These are phyloP conservation scores for Bombus terrestris DNA, from an alignment of 1,140 invertebrate species.

Conservation along the genomic window DNA sequence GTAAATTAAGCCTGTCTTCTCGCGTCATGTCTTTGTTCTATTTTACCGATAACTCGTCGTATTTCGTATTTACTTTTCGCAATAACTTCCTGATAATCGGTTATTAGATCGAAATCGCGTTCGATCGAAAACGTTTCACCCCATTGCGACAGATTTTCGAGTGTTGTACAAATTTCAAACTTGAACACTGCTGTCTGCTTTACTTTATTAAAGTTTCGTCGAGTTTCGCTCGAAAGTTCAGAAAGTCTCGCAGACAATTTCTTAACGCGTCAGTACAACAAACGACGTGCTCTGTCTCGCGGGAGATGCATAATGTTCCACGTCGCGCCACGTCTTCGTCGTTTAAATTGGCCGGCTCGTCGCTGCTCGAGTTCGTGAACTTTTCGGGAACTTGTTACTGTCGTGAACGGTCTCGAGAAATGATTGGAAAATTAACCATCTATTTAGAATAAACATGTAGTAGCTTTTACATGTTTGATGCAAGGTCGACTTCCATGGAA, in stretches of 20 bases:
- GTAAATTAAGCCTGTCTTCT: not conserved
- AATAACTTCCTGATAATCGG: constrained; percentile 63
- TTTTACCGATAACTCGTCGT: too few relatives aligned
- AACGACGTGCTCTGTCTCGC: not conserved
- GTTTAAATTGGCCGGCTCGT: not conserved
- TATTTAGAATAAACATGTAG: not conserved
- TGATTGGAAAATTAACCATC: not conserved
- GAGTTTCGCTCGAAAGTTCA: constrained; percentile 45
- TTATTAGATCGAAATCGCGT: constrained; percentile 50
- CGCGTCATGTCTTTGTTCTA: not conserved
- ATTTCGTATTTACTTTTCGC: too few relatives aligned
- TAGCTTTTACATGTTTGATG: not conserved
- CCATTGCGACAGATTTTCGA: constrained; percentile 19
- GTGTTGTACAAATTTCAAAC: constrained; percentile 58
- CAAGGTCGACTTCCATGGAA: not conserved
- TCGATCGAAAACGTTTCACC: constrained; percentile 11
- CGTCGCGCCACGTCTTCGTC: not conserved
- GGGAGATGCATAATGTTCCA: constrained; percentile 14
- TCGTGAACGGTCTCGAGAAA: not conserved
- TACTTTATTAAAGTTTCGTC: constrained; percentile 56
- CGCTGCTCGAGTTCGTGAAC: not conserved
- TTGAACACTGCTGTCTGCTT: constrained; percentile 18
- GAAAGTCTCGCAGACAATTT: constrained; percentile 42
- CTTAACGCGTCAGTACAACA: constrained; percentile 44
- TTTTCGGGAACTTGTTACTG: constrained; percentile 9